Base-by-base conservation (phyloP, 1,140 invertebrate species). In the Apis laboriosa region DNA sequence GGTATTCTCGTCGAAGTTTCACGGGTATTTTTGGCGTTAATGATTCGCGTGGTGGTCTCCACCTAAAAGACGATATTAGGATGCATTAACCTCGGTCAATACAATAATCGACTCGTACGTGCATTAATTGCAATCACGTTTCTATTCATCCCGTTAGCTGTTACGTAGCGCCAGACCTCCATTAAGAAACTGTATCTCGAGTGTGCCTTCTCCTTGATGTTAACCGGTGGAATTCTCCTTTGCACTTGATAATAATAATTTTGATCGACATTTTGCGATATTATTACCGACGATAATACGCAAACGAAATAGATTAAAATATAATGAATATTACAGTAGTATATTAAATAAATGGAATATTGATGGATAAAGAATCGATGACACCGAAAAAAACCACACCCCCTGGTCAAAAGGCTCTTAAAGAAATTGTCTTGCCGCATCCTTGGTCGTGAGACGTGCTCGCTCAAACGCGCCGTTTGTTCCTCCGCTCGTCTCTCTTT, bases 101-200 rank as follows among this genome's bases (percentile, higher is more conserved):
- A 84, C 79, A 89, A 88, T 89, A 89, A 89, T 89, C 86, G 84
- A 87, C 72, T 86, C 77, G 64, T 88, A 81, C 75, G 77, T 89
- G 87, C 87, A 89, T 88, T 89, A 89, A 88, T 88, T 89, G 86
- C 87, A 80, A 87, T 80, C 87, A 77, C 80, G 87, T 81, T 89
- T 88, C 84, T 88, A 86, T 86, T 89, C 86, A 86, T 75, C 87
- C 80, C 77, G 68, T 71, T 75, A 81, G 86, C 66, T 73, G 81
- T 87, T 88, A 87, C 82, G 64, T 51, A 77, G 74, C 5, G 34
- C 64, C 82, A 71, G 60, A 84, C 64, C 80, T 87, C 86, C 86
- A 88, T 88, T 88, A 88, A 88, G 85, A 87, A 88, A 84, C 81
- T 66, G 76, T 87, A 58, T 78, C 78, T 87, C 61, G 85, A 88